These are phyloP conservation scores for Thalassarche chlororhynchos DNA, from an alignment of 2,113 vertebrate species.

Conservation along the genomic window DNA sequence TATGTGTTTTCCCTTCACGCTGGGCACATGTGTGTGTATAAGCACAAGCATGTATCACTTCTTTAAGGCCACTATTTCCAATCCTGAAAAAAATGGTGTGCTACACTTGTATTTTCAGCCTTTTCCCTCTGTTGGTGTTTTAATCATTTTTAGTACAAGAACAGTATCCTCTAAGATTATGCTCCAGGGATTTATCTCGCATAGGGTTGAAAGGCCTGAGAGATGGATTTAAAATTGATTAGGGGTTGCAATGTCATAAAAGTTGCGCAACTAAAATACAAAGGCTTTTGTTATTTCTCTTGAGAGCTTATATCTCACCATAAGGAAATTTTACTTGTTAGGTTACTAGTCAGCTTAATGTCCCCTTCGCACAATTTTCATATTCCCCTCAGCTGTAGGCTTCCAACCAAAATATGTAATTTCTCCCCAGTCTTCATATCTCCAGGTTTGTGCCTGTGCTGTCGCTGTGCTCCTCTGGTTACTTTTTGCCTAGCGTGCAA, in stretches of 20 bases:
- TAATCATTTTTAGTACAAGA: not conserved
- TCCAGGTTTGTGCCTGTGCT: not conserved
- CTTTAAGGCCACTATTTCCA: not conserved
- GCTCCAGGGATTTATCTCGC: not conserved
- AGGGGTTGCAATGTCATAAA: not conserved
- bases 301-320: not conserved
- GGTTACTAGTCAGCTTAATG: not conserved
- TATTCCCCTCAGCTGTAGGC: not conserved
- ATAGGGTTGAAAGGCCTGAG: not conserved
- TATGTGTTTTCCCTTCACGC: not conserved
- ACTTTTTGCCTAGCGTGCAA: not conserved
- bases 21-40: too few relatives aligned
- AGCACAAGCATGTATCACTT: not conserved
- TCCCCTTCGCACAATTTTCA: not conserved
- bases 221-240: not conserved
- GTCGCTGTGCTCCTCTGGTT: not conserved
- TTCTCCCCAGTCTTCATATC: not conserved
- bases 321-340: not conserved
- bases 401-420: not conserved
- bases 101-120: not conserved
- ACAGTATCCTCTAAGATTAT: not conserved
- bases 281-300: not conserved
- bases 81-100: not conserved
- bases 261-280: not conserved
- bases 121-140: not conserved